Base-by-base conservation (phyloP, 2,113 vertebrate species). In the Rana temporaria region DNA sequence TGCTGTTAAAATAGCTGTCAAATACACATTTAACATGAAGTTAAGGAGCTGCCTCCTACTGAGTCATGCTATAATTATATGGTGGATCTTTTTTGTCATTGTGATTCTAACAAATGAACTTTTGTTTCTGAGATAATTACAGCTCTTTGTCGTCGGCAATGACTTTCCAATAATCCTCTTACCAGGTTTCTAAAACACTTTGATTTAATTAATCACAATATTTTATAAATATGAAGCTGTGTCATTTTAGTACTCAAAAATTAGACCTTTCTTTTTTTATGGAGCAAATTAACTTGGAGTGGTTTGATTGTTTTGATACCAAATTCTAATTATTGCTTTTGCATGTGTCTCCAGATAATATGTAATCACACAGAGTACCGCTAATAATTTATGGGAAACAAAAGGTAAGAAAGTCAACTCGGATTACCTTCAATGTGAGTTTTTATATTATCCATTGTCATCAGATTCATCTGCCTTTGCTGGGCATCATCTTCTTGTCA, bases 1-100 rank as follows among this genome's bases (percentile, higher is more conserved):
- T 56, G 63, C 15, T 16, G 76, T 19, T 55, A 67, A 66, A 77
- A 65, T 63, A 77, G 42, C 74, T 77, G 62, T 77, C 56, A 77
- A 64, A 53, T 64, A 52, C 20, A 67, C 62, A 78, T 67, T 66
- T 67, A 65, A 16, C 60, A 24, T 22, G 22, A 20, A 26, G 53
- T 48, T 62, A 1, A 20, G 60, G 3, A 17, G 24, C 24, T 4
- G 24, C 63, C 32, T 53, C 16, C 4, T 0, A 19, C 62, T 12
- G 63, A 56, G 17, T 66, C 63, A 14, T 11, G 48, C 18, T 34
- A 14, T 56, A 55, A 34, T 78, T 66, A 78, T 11, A 32, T 11
- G 55, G 38, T 32, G 18, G 15, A 77, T 30, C 16, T 3, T 67
- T 78, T 55, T n/a, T 30, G 38, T 14, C 42, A 65, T 55, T 66